Base-by-base conservation (phyloP, 1,140 invertebrate species). In the Diachasmimorpha longicaudata region DNA sequence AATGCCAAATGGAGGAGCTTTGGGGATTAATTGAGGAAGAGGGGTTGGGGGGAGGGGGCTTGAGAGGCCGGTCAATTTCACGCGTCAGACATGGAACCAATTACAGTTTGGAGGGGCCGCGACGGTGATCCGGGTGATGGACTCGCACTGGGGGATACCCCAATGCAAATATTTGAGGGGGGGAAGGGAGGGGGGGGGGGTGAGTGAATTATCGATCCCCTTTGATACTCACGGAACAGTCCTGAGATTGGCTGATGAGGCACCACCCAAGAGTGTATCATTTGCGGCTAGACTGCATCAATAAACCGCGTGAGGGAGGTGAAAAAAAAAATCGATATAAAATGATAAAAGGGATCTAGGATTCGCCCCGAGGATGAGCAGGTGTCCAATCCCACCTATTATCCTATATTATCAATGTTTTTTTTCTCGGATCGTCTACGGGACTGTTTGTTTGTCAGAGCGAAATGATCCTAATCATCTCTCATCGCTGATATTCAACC, bases 81-180 rank as follows among this genome's bases (percentile, higher is more conserved):
- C 48, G 67, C 67, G 74, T 75, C 74, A 75, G 67, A 70, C 74
- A 70, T 55, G 74, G 52, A 48, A 66, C 74, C 52, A 76, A 71
- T 71, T 76, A 71, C 68, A 36, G 23, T 31, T 37, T 68, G 25
- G 21, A 71, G 25, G n/a, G 23, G 48, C 39, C 44, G 25, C 16
- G n/a, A 63, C 23, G 52, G 52, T 52, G 69, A 66, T 71, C 69
- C 55, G 23, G 70, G 37, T 76, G 72, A 52, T 69, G 69, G 58
- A 70, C 69, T 76, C 25, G 69, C 74, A 44, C 52, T 36, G 69
- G 74, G 74, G 70, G 46, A 75, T 70, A 68, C 31, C 31, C 66
- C 16, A 39, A 46, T 71, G 37, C 74, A 70, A 76, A 76, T 76
- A 71, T 76, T 76, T 71, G 69, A 76, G 69, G 63, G 69, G n/a